Conservation (phyloP, 2,888 invertebrate genomes). For the Leucophenga maculata region DNA sequence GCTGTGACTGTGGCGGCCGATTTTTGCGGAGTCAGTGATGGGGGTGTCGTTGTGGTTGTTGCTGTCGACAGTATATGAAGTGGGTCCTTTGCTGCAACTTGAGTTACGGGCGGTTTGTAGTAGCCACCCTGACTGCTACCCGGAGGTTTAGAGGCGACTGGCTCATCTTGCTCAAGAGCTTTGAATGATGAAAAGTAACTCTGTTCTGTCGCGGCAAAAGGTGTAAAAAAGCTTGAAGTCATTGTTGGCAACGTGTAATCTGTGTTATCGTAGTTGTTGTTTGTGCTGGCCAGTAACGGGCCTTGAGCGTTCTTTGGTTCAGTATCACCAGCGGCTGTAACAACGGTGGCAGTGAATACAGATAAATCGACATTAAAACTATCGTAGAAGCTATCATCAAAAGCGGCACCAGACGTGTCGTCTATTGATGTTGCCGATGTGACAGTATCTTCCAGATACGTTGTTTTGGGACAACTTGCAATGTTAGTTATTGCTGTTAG, state of each 20-base stretch:
- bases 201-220: not conserved
- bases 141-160: not conserved
- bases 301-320: not conserved
- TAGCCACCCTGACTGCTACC: slow-evolving; percentile 39
- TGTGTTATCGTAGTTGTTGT: not conserved
- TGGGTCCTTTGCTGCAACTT: slow-evolving; percentile 18
- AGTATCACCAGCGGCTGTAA: not conserved
- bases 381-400: slow-evolving; percentile 66
- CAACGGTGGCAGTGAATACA: slow-evolving; percentile 49
- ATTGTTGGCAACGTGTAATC: slow-evolving; percentile 14
- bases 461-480: not conserved
- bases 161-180: not conserved
- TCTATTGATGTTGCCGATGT: slow-evolving; percentile 25
- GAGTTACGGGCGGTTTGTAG: slow-evolving; percentile 47
- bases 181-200: not conserved
- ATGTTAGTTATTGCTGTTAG: not conserved
- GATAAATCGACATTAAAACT: slow-evolving; percentile 63
- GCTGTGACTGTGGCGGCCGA: slow-evolving; percentile 64
- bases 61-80: slow-evolving; percentile 31
- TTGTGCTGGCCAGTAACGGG: not conserved
- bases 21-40: slow-evolving; percentile 44
- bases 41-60: slow-evolving; percentile 39
- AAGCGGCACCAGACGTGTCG: slow-evolving; percentile 37
- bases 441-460: slow-evolving; percentile 8
- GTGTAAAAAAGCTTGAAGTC: slow-evolving; percentile 7